Conservation (phyloP, 2,113 vertebrate species). For the Larimichthys crocea region DNA sequence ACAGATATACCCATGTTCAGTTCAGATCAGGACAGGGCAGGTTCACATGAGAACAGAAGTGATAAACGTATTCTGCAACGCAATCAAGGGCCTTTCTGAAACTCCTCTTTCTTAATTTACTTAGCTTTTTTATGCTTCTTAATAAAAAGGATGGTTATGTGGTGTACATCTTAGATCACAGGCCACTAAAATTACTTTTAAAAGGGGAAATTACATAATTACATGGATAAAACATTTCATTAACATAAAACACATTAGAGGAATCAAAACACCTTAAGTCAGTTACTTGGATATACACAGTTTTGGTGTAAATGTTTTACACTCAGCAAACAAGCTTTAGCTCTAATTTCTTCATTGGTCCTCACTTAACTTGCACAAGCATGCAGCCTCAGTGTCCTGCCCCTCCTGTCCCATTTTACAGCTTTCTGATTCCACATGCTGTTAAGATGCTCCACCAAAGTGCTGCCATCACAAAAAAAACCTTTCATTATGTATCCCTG, state of each 20-base stretch:
- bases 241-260: background rate
- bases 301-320: background rate
- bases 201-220: too few relatives aligned
- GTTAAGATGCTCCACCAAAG: constrained; percentile 20
- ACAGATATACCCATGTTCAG: too few relatives aligned
- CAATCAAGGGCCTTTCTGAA: too few relatives aligned
- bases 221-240: too few relatives aligned
- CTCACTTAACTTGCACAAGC: background rate
- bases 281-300: background rate
- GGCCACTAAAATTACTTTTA: too few relatives aligned
- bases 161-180: too few relatives aligned
- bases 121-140: too few relatives aligned
- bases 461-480: constrained; percentile 15
- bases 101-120: too few relatives aligned
- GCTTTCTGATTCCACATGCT: constrained; percentile 22
- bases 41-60: too few relatives aligned
- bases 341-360: background rate
- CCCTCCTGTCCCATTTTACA: constrained; percentile 34
- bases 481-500: constrained; percentile 16
- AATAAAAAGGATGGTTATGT: too few relatives aligned
- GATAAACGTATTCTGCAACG: too few relatives aligned
- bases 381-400: background rate
- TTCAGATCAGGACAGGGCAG: too few relatives aligned
- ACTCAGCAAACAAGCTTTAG: background rate
- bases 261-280: background rate